phyloP scores from a whole-genome alignment of 2,797 vertebrate genomes.

The Distichodus sexfasciatus region DNA sequence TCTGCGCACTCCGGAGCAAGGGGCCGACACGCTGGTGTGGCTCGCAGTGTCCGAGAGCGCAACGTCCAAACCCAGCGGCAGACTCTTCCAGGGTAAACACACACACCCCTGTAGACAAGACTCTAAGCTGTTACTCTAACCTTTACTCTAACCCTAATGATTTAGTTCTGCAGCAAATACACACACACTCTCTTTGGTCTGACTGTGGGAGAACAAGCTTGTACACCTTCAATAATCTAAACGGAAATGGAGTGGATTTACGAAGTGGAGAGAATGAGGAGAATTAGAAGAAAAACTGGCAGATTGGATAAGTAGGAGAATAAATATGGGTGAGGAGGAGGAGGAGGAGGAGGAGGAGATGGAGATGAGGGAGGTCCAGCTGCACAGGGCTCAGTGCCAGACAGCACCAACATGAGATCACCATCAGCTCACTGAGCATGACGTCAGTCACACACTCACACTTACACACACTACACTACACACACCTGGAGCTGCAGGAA shows the following conservation, averaged over 20 bases:
- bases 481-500: too few species aligned
- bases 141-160: too few species aligned
- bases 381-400: conserved; percentile 69
- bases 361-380: conserved; percentile 65
- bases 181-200: too few species aligned
- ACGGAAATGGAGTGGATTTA: too few species aligned
- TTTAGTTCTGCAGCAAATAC: too few species aligned
- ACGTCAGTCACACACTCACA: conserved; percentile 18
- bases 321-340: neutral
- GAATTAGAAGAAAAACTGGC: too few species aligned
- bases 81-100: conserved; percentile 73
- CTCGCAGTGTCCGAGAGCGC: conserved; percentile 71
- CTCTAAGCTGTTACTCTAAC: too few species aligned
- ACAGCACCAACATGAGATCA: conserved; percentile 60
- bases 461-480: neutral
- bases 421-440: neutral
- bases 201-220: too few species aligned
- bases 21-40: conserved; percentile 76
- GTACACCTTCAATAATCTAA: too few species aligned
- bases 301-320: too few species aligned
- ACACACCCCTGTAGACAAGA: neutral
- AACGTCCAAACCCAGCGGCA: conserved; percentile 63
- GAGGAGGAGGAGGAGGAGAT: neutral
- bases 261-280: too few species aligned
- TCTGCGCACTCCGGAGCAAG: conserved; percentile 75